Base-by-base conservation (phyloP, 2,888 invertebrate genomes). In the Noctua janthe region DNA sequence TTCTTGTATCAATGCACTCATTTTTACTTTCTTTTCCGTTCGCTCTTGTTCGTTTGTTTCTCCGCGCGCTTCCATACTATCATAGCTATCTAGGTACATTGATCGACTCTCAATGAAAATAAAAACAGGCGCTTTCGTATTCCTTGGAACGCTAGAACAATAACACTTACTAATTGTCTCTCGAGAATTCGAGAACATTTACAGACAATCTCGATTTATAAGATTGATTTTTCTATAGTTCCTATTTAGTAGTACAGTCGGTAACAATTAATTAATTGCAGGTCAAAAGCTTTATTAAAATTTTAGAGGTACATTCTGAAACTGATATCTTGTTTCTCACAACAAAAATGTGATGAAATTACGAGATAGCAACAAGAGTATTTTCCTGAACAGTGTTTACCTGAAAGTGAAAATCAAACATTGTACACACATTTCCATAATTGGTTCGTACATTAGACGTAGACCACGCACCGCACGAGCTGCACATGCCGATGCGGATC, bases 1-100 rank as follows among this genome's bases (percentile, higher is more conserved):
- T 95, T 96, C 95, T 95, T 95, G 94, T 95, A 95, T 94, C 94
- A 92, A 93, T 95, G 96, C 94, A 94, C 95, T 96, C 95, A 96
- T 96, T 97, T 96, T 97, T 97, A 97, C 97, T 97, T 97, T 97
- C 97, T 95, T 96, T 96, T 96, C 95, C 95, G 94, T 95, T 96
- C 96, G 95, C 96, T 96, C 95, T 96, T 96, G 90, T 94, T 93
- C 89, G 92, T 94, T 95, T 93, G 92, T 93, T 93, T 92, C 91
- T 91, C 86, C 71, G 82, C 83, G 90, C 90, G 88, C 91, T 91
- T 91, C 89, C 86, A 91, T 85, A 89, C 85, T 87, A 86, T 84
- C 74, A 82, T 86, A 88, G 82, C 83, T 88, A 86, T 83, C 62
- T 81, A 86, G 66, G 69, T 80, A 74, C 77, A 76, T 81, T 78